These are phyloP conservation scores for Andrena camellia DNA, from an alignment of 2,888 invertebrate genomes.

Conservation along the genomic window DNA sequence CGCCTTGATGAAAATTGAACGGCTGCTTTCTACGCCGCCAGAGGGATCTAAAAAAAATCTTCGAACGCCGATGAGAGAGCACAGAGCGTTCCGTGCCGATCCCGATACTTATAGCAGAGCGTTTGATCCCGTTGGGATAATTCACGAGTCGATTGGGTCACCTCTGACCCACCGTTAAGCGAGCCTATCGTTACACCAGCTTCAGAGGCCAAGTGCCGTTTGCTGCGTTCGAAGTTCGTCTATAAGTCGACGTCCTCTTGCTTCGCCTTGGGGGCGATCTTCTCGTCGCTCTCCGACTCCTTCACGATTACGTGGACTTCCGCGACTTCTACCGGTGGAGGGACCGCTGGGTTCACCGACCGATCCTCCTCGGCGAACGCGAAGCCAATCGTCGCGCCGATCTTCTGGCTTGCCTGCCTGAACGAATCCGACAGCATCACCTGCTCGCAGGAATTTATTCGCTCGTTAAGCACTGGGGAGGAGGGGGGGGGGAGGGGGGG, in stretches of 20 bases:
- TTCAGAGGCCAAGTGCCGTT: too few species aligned
- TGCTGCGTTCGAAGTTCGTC: constrained; percentile 8
- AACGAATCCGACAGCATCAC: constrained; percentile 91
- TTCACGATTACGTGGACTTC: constrained; percentile 79
- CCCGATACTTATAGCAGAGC: too few species aligned
- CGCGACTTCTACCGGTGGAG: constrained; percentile 81
- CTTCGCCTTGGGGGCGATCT: constrained; percentile 78
- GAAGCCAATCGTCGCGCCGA: constrained; percentile 94
- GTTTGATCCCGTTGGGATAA: too few species aligned
- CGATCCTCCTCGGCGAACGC: constrained; percentile 90
- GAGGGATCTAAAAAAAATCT: neutral
- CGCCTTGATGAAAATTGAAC: neutral
- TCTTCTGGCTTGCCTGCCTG: constrained; percentile 93
- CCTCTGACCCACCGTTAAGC: too few species aligned
- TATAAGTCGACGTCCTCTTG: constrained; percentile 80
- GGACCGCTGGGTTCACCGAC: constrained; percentile 80
- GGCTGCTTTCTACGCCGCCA: neutral
- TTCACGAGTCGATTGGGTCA: too few species aligned
- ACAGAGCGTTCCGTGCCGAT: too few species aligned
- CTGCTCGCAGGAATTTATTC: constrained; percentile 71
- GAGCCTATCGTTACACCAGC: too few species aligned
- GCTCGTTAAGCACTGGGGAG: too few species aligned
- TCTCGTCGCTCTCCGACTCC: constrained; percentile 71
- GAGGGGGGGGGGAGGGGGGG: too few species aligned
- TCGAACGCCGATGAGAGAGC: too few species aligned